phyloP scores from a whole-genome alignment of 2,113 vertebrate genomes.

The Oxygymnocypris stewartii region DNA sequence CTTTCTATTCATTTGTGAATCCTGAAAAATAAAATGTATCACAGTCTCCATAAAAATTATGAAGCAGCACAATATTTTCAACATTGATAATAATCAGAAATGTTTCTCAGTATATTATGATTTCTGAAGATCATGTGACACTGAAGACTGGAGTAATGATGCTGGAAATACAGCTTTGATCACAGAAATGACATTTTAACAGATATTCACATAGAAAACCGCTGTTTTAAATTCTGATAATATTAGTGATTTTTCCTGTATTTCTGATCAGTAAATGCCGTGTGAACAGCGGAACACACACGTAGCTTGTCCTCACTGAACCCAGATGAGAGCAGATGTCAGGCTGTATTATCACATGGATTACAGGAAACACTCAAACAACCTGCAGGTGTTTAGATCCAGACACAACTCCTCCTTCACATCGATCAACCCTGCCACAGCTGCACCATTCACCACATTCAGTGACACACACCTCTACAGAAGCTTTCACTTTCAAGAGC shows the following conservation, averaged over 20 bases:
- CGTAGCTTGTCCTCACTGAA: conserved; percentile 53
- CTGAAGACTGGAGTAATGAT: too few relatives aligned
- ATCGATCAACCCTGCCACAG: conserved; percentile 57
- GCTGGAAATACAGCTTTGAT: too few relatives aligned
- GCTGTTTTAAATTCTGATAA: too few relatives aligned
- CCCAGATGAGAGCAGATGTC: conserved; percentile 68
- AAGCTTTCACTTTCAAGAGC: background rate
- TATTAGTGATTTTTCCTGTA: too few relatives aligned
- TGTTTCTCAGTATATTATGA: too few relatives aligned
- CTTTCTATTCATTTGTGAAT: background rate
- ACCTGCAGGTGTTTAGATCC: conserved; percentile 76
- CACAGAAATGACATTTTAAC: too few relatives aligned
- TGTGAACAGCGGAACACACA: background rate
- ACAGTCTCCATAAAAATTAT: background rate
- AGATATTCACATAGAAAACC: too few relatives aligned
- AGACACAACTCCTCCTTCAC: conserved; percentile 60
- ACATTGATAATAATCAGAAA: too few relatives aligned
- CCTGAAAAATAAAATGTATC: background rate
- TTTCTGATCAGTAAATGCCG: background rate
- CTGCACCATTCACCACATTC: background rate
- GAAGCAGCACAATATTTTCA: background rate
- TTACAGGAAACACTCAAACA: conserved; percentile 71
- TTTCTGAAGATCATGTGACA: too few relatives aligned
- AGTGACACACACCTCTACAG: background rate
- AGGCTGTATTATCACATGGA: conserved; percentile 68